Conservation (phyloP, 2,113 vertebrate species). For the Platichthys stellatus region DNA sequence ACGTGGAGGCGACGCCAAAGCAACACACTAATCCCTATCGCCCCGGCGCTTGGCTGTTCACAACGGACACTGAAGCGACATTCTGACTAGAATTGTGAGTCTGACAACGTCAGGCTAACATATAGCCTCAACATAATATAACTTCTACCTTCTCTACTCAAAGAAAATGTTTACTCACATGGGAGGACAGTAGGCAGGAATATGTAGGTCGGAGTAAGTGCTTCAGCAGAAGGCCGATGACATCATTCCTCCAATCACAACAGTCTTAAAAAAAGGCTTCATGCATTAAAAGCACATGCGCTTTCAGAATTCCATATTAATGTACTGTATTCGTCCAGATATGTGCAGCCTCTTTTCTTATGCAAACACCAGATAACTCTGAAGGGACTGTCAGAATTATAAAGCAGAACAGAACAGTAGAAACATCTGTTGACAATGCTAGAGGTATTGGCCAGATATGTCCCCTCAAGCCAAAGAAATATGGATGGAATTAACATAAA, state of each 20-base stretch:
- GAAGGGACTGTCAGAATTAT: not conserved
- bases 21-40: too few species aligned
- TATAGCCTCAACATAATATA: not conserved
- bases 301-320: not conserved
- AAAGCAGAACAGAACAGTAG: not conserved
- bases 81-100: too few species aligned
- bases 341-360: not conserved
- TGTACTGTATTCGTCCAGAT: not conserved
- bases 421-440: constrained; percentile 10
- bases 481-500: constrained; percentile 16
- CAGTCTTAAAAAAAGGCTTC: not conserved
- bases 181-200: not conserved
- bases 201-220: not conserved
- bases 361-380: constrained; percentile 11
- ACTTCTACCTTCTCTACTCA: not conserved
- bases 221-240: not conserved
- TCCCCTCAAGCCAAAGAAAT: constrained; percentile 1
- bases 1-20: too few species aligned
- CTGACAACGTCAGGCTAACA: too few species aligned
- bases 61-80: too few species aligned
- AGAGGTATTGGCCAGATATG: not conserved
- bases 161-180: not conserved
- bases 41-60: too few species aligned
- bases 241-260: not conserved
- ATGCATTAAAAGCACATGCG: not conserved